Percentiles rank a stretch among this genome's conserved stretches.
Evolutionary conservation across 2,888 invertebrate species (phyloP).

Genomic region (Ceraclea dissimilis): DNA sequence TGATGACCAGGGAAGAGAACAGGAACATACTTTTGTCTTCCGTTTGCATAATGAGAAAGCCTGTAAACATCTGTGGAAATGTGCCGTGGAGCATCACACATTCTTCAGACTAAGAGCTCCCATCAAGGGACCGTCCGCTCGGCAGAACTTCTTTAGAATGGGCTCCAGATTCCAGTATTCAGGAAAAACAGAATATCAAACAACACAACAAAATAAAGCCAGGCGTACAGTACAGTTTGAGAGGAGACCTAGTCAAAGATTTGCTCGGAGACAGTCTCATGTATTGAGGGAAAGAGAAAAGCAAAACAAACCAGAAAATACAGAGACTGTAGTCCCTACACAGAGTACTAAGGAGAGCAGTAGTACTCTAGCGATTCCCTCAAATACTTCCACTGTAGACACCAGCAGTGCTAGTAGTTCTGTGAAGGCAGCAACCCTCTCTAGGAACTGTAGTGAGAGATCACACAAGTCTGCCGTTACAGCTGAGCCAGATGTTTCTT

Average conservation of each 20-base stretch:
- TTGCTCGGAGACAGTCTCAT: constrained; percentile 87
- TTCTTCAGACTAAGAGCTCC: constrained; percentile 93
- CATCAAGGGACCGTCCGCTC: constrained; percentile 77
- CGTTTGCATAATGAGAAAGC: constrained; percentile 93
- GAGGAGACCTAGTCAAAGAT: constrained; percentile 91
- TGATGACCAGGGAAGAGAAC: constrained; percentile 92
- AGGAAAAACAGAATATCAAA: constrained; percentile 97
- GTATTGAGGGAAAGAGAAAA: constrained; percentile 73
- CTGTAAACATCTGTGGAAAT: constrained; percentile 99
- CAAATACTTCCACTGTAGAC: constrained; percentile 33
- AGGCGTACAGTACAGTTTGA: constrained; percentile 94
- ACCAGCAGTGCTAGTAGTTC: constrained; percentile 33
- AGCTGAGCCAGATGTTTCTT: constrained; percentile 5
- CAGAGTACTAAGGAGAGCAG: constrained; percentile 27
- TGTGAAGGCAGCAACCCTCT: constrained; percentile 31
- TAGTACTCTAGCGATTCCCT: background rate
- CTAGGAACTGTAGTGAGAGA: constrained; percentile 50
- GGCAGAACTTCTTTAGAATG: constrained; percentile 97
- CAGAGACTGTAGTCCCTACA: constrained; percentile 24
- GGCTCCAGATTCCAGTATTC: constrained; percentile 93
- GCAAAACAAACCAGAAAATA: constrained; percentile 33
- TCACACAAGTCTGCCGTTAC: constrained; percentile 39
- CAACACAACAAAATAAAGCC: constrained; percentile 83
- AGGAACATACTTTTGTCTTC: constrained; percentile 99
- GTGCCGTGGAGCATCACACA: constrained; percentile 98